Base-by-base conservation (phyloP, 1,140 invertebrate species). In the Papilio helenus region DNA sequence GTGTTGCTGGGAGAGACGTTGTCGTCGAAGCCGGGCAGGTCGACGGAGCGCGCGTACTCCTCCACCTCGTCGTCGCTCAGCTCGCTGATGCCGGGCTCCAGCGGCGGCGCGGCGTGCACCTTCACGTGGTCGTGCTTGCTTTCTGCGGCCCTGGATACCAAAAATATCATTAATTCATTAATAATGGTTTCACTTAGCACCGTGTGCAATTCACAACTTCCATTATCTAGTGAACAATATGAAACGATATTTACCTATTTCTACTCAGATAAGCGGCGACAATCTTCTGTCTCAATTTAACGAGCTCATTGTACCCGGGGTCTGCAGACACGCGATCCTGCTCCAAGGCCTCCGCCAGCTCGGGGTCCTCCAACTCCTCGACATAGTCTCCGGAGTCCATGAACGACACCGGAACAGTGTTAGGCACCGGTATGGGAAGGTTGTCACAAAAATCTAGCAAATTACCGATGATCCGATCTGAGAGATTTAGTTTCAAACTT, bases 11-110 rank as follows among this genome's bases (percentile, higher is more conserved):
- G 96, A 0, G 97, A 98, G 3, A 97, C 96, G 86, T 97, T 98
- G 85, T 98, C 98, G 88, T 98, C 97, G 83, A 98, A 97, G 10
- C 97, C 97, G 20, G 97, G 97, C 39, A 98, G 95, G 88, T 97
- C 97, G 1, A 97, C 96, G 20, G 96, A 96, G 68, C 97, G 95
- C 3, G 97, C 97, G 95, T 97, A 97, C 68, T 96, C 95, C 88
- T 98, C 97, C 80, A 96, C 94, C 82, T 97, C 97, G 82, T 97
- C 97, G 88, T 97, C 97, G 81, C 96, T 97, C 44, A 97, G 95
- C 83, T 97, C 97, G 96, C 96, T 18, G 96, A 96, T 7, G 96
- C 95, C 61, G 96, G 89, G 89, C 77, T 88, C 87, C 8, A 85
- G 83, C 10, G 87, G 81, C 91, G 96, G 84, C 0, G 0, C 85